Conservation (phyloP, 1,140 invertebrate genomes). For the Saccostrea echinata region DNA sequence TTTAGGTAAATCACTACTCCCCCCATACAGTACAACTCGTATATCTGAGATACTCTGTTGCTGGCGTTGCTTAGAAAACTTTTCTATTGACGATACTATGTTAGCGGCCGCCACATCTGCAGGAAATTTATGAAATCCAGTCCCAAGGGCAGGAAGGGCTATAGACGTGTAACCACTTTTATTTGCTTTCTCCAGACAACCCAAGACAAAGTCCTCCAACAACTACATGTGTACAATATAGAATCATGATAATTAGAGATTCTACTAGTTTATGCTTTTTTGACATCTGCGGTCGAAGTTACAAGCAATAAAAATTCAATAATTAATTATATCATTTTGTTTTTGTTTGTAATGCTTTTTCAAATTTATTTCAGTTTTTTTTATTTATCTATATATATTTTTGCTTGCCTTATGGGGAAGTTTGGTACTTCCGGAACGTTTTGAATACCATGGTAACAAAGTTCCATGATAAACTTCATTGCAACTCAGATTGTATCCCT, state of each 20-base stretch:
- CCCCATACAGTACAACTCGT: conserved; percentile 46
- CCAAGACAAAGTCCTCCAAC: conserved; percentile 56
- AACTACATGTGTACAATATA: conserved; percentile 47
- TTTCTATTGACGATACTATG: conserved; percentile 43
- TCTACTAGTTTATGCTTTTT: too few relatives aligned
- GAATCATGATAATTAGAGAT: neutral
- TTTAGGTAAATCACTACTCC: conserved; percentile 5
- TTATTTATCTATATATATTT: too few relatives aligned
- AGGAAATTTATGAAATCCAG: conserved; percentile 56
- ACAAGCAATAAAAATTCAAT: too few relatives aligned
- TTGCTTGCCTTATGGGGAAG: too few relatives aligned
- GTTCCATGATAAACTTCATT: conserved; percentile 36
- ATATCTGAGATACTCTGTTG: conserved; percentile 36
- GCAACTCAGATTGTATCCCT: conserved; percentile 20
- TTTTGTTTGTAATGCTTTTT: too few relatives aligned
- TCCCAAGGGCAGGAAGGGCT: conserved; percentile 59
- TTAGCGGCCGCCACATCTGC: conserved; percentile 38
- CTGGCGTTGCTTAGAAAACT: conserved; percentile 42
- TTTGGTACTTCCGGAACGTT: neutral
- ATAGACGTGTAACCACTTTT: conserved; percentile 38
- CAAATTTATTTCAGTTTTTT: too few relatives aligned
- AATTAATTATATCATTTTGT: too few relatives aligned
- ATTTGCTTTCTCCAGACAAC: conserved; percentile 56
- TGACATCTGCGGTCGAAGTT: too few relatives aligned
- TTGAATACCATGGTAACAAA: conserved; percentile 41